Evolutionary conservation across 1,140 invertebrate species (phyloP), one percentile per base, ranked within the genome.

Genomic region (Diplogasteroides magnus): DNA sequence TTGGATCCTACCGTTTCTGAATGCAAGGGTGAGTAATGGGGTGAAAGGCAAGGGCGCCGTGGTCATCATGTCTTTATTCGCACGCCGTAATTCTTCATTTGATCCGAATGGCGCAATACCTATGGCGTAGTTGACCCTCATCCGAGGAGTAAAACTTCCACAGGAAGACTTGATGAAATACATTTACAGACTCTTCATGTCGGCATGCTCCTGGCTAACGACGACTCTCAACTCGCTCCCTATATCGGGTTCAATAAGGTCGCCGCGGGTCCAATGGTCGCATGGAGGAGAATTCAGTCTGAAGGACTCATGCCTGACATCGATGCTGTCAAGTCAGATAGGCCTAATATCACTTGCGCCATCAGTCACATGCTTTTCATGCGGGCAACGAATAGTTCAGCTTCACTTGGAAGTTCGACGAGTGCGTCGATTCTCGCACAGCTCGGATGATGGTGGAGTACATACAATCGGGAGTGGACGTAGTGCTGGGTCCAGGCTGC

Each of bases 401-500:
- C n/a, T 58, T 71, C 0, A 71, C 69, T 0, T 71, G 62, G 62
- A 32, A 28, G 14, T 32, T 71, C 1, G 64, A 32, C 2, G 63
- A 71, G 13, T 71, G 69, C 19, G 32, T 56, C 11, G 69, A 71
- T 23, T 48, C 37, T n/a, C 27, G 28, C 32, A 31, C 55, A 26
- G 64, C 59, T 13, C 57, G 69, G 15, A 59, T 56, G 2, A 57
- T 71, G 1, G 65, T 71, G 25, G 63, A 71, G 19, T 62, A 64
- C 28, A 29, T 58, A 1, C 29, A 61, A 13, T 23, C 26, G 0
- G 19, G 64, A 25, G 59, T 58, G 26, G 61, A 71, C 19, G 63
- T 71, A 1, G 59, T 71, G 2, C 31, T 71, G 37, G 69, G 69
- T 32, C 69, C 69, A 23, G 62, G 62, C 2, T 71, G 69, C 60